Percentiles rank a stretch among this genome's conserved stretches.
Evolutionary conservation across 2,113 vertebrate species (phyloP).

Genomic region (Symphodus melops): DNA sequence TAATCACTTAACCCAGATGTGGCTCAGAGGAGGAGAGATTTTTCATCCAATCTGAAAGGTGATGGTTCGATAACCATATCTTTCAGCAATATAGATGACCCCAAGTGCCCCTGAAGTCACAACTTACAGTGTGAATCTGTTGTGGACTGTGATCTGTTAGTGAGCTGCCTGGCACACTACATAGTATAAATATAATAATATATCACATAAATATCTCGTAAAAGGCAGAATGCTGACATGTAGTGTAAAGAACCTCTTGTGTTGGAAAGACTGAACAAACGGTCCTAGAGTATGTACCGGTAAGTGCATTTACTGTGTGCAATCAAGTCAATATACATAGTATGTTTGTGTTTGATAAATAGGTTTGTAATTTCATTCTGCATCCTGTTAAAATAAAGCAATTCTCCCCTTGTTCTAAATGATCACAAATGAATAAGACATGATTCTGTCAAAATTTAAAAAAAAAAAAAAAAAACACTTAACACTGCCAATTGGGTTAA

Average conservation of each 20-base stretch:
- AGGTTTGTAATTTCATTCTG: not conserved
- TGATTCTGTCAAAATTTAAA: not conserved
- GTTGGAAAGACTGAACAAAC: no score
- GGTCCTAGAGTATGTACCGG: no score
- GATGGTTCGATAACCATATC: not conserved
- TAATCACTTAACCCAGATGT: not conserved
- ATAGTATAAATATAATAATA: no score
- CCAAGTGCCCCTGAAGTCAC: not conserved
- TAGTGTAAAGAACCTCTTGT: no score
- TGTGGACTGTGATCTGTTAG: no score
- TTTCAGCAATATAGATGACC: not conserved
- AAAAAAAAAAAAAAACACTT: constrained; percentile 7
- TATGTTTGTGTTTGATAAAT: not conserved
- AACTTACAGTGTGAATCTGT: no score
- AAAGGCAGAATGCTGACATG: no score
- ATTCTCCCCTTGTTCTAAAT: not conserved
- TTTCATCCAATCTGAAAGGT: not conserved
- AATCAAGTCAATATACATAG: not conserved
- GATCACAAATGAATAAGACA: not conserved
- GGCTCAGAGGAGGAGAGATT: not conserved
- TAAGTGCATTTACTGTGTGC: no score
- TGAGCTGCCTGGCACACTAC: no score
- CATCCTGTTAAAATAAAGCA: not conserved
- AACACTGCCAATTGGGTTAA: constrained; percentile 14
- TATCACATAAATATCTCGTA: no score